A percentile compares a stretch with the other conserved stretches of the same genome.
phyloP scores from a whole-genome alignment of 2,888 invertebrate genomes.

The Podabrus alpinus region DNA sequence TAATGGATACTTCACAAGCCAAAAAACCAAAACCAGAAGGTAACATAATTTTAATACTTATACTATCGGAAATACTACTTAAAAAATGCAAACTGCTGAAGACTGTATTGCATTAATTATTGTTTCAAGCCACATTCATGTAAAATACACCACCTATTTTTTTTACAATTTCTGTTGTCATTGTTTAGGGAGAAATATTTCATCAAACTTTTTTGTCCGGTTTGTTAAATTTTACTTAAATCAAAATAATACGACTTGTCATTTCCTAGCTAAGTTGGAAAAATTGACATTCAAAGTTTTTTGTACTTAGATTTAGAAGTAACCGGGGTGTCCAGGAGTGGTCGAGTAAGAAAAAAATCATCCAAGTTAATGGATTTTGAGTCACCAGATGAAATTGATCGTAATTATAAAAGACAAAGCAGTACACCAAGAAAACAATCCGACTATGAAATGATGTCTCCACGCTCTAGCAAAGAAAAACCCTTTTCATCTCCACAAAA shows the following conservation, averaged over 20 bases:
- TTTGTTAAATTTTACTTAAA: too few species aligned
- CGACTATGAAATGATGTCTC: slow-evolving; percentile 30
- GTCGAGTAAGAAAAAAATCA: slow-evolving; percentile 90
- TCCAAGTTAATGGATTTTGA: slow-evolving; percentile 93
- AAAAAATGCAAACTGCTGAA: not conserved
- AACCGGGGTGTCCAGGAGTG: slow-evolving; percentile 86
- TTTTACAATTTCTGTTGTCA: not conserved
- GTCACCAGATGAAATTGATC: slow-evolving; percentile 84
- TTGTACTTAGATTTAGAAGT: slow-evolving; percentile 70
- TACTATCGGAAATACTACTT: not conserved
- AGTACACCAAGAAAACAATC: slow-evolving; percentile 48
- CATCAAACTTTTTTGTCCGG: too few species aligned
- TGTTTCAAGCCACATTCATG: not conserved
- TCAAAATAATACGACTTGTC: too few species aligned
- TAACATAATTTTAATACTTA: slow-evolving; percentile 29
- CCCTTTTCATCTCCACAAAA: slow-evolving; percentile 32
- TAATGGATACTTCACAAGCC: slow-evolving; percentile 46
- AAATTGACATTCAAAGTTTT: not conserved
- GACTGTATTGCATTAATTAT: not conserved
- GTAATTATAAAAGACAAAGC: slow-evolving; percentile 59
- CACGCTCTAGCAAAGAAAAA: slow-evolving; percentile 28
- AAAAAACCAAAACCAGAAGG: slow-evolving; percentile 52
- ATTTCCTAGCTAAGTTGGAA: not conserved
- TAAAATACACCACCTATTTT: not conserved
- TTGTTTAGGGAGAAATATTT: not conserved